phyloP scores from a whole-genome alignment of 2,113 vertebrate genomes.

The Clarias gariepinus region DNA sequence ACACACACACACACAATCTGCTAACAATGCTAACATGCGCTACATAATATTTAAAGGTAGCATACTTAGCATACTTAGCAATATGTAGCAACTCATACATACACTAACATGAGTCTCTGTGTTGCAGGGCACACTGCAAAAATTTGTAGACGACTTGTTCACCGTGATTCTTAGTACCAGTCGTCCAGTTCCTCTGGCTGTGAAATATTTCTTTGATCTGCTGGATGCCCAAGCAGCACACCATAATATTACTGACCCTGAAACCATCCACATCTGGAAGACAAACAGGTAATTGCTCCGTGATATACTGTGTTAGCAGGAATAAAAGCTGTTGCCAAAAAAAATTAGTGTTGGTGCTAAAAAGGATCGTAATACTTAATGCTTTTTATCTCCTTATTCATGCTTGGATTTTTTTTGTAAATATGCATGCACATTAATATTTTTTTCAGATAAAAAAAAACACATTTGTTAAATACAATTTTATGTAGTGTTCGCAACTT shows the following conservation, averaged over 20 bases:
- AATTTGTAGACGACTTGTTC: slow-evolving; percentile 97
- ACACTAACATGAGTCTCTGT: neutral
- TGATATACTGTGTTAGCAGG: neutral
- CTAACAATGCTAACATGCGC: neutral
- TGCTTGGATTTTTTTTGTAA: too few relatives aligned
- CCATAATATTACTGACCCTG: slow-evolving; percentile 86
- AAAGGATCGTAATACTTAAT: too few relatives aligned
- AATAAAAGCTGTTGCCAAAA: neutral
- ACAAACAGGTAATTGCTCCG: slow-evolving; percentile 85
- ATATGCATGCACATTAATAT: too few relatives aligned
- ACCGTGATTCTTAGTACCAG: slow-evolving; percentile 94
- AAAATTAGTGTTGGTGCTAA: too few relatives aligned
- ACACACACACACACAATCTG: neutral
- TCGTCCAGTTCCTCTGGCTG: slow-evolving; percentile 88
- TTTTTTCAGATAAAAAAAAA: too few relatives aligned
- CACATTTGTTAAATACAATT: too few relatives aligned
- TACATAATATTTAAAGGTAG: neutral
- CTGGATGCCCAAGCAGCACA: slow-evolving; percentile 90
- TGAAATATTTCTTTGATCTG: slow-evolving; percentile 97
- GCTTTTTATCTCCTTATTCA: too few relatives aligned
- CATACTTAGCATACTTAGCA: neutral
- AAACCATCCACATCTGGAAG: slow-evolving; percentile 99
- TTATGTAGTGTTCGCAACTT: too few relatives aligned
- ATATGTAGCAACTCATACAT: neutral
- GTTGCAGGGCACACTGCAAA: slow-evolving; percentile 91